A percentile compares a stretch with the other conserved stretches of the same genome.
Evolutionary conservation across 2,888 invertebrate genomes (phyloP).

Genomic region (Galeopsomyia nigrocyanea): DNA sequence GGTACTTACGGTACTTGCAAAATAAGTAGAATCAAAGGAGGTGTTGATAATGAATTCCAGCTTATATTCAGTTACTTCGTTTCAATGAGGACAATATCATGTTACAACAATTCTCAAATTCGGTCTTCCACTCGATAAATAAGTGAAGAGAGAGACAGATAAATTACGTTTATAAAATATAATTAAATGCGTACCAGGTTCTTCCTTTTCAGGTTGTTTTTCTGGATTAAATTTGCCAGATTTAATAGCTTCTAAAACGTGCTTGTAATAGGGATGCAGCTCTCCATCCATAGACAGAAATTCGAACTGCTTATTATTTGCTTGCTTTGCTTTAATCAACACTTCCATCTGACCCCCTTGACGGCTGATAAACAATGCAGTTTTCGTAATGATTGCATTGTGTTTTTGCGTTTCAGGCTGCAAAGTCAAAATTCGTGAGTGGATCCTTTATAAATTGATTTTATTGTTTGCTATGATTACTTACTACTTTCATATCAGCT

Average conservation of each 20-base stretch:
- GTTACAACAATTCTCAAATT: conserved; percentile 53
- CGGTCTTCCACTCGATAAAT: conserved; percentile 53
- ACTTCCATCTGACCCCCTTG: conserved; percentile 99
- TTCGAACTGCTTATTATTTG: conserved; percentile 91
- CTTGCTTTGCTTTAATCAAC: conserved; percentile 96
- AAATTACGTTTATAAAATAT: conserved; percentile 47
- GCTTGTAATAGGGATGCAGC: conserved; percentile 91
- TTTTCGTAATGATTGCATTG: conserved; percentile 96
- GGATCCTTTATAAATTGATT: no score
- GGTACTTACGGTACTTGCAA: conserved; percentile 62
- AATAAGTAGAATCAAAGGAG: conserved; percentile 65
- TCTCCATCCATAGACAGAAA: conserved; percentile 90
- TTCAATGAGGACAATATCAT: conserved; percentile 57
- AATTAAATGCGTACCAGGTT: conserved; percentile 64
- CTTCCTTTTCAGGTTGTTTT: conserved; percentile 67
- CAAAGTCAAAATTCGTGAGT: conserved; percentile 19
- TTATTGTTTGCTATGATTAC: conserved; percentile 52
- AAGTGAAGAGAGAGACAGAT: conserved; percentile 49
- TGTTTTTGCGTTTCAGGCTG: conserved; percentile 91
- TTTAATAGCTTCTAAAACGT: conserved; percentile 79
- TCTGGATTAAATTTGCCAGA: conserved; percentile 75
- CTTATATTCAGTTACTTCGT: conserved; percentile 60
- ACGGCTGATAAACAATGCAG: conserved; percentile 86
- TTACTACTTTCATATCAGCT: conserved; percentile 79
- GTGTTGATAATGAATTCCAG: conserved; percentile 63